phyloP scores from a whole-genome alignment of 1,140 invertebrate genomes.

The Lordiphosa collinella region DNA sequence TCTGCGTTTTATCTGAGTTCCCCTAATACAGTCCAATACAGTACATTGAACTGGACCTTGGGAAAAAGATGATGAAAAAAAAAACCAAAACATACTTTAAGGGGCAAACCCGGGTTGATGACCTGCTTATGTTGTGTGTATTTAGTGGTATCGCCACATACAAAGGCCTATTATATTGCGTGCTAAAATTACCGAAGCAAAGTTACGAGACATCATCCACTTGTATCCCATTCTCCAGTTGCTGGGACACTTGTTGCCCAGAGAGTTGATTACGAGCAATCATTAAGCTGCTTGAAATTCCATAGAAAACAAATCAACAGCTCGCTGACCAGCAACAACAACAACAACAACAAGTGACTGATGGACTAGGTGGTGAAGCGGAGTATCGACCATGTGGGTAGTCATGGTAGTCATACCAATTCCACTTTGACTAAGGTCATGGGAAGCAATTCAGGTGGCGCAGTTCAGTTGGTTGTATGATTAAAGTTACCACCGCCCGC shows the following conservation, averaged over 20 bases:
- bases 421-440: constrained; percentile 67
- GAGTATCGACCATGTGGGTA: constrained; percentile 27
- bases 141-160: constrained; percentile 37
- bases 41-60: neutral
- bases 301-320: constrained; percentile 66
- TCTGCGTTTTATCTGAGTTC: no score
- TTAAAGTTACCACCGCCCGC: constrained; percentile 12
- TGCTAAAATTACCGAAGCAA: constrained; percentile 33
- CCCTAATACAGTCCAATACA: no score
- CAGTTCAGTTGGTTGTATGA: constrained; percentile 25
- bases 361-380: neutral
- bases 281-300: constrained; percentile 57
- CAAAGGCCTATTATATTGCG: constrained; percentile 45
- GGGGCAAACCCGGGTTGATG: neutral
- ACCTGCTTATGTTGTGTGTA: neutral
- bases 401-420: constrained; percentile 46
- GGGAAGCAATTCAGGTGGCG: constrained; percentile 39
- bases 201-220: neutral
- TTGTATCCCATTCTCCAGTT: neutral
- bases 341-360: constrained; percentile 42
- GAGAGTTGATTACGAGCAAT: constrained; percentile 21
- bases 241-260: constrained; percentile 13
- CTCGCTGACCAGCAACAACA: constrained; percentile 44
- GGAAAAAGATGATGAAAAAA: neutral
- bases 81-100: neutral